Conservation (phyloP, 2,797 vertebrate species). For the Columba guinea region DNA sequence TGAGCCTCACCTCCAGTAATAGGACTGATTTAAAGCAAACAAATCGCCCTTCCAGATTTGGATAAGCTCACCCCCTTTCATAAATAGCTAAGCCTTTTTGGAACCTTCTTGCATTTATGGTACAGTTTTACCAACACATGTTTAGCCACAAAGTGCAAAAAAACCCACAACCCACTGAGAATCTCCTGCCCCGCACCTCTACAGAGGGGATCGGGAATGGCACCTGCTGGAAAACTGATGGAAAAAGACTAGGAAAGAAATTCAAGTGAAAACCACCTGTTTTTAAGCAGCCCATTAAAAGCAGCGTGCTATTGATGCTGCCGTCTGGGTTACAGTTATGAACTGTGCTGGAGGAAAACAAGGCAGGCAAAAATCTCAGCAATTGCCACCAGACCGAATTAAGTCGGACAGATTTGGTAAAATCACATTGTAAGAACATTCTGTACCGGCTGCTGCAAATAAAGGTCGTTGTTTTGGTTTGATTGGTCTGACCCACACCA, state of each 20-base stretch:
- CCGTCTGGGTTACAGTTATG: background rate
- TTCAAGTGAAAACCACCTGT: accelerated
- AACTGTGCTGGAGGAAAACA: background rate
- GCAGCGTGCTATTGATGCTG: background rate
- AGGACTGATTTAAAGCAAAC: background rate
- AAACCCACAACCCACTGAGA: too few species aligned
- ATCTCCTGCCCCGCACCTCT: background rate
- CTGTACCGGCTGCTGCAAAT: too few species aligned
- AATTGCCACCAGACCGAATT: background rate
- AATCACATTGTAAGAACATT: background rate
- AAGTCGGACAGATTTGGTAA: background rate
- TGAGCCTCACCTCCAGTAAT: accelerated
- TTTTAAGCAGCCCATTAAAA: background rate
- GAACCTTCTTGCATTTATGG: background rate
- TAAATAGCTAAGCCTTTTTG: background rate
- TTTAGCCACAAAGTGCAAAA: background rate
- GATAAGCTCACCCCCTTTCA: background rate
- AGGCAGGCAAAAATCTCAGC: background rate
- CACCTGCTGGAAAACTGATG: background rate
- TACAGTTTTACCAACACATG: accelerated
- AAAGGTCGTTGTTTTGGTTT: background rate
- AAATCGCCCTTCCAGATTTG: background rate
- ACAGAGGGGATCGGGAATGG: background rate
- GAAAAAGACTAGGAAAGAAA: background rate
- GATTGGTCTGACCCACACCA: background rate